These are phyloP conservation scores for Neolamprologus tretocephalus DNA, from an alignment of 2,113 vertebrate species.

Conservation along the genomic window DNA sequence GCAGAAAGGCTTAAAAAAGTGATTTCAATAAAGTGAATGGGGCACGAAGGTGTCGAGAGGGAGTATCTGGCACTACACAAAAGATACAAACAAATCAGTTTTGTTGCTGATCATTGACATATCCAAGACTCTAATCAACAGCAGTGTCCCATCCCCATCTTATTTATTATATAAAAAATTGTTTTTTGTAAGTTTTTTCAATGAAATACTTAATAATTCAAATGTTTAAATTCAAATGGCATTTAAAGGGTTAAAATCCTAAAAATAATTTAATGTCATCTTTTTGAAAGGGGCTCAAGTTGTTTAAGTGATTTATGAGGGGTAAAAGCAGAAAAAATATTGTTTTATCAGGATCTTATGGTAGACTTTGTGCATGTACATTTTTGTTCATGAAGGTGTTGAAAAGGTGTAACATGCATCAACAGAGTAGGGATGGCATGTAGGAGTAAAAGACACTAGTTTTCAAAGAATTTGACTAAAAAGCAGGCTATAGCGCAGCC, in stretches of 20 bases:
- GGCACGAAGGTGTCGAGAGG: background rate
- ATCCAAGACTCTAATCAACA: background rate
- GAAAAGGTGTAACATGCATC: background rate
- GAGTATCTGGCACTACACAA: background rate
- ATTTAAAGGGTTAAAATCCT: background rate
- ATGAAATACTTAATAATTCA: background rate
- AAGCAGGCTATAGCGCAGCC: background rate
- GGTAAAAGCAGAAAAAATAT: background rate
- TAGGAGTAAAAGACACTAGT: background rate
- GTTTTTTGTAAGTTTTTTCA: background rate
- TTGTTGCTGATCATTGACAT: background rate
- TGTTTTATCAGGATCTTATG: background rate
- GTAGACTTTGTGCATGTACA: background rate
- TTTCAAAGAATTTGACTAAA: background rate
- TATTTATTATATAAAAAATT: rapidly evolving
- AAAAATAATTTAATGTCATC: background rate
- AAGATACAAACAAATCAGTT: background rate
- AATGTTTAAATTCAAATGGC: background rate
- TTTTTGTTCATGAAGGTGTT: background rate
- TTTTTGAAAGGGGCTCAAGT: background rate
- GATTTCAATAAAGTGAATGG: background rate
- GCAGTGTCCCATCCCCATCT: rapidly evolving
- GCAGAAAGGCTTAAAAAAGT: background rate
- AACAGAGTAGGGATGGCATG: background rate
- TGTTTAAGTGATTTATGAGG: background rate